These are phyloP conservation scores for Archegozetes longisetosus DNA, from an alignment of 1,140 invertebrate genomes.

Conservation along the genomic window DNA sequence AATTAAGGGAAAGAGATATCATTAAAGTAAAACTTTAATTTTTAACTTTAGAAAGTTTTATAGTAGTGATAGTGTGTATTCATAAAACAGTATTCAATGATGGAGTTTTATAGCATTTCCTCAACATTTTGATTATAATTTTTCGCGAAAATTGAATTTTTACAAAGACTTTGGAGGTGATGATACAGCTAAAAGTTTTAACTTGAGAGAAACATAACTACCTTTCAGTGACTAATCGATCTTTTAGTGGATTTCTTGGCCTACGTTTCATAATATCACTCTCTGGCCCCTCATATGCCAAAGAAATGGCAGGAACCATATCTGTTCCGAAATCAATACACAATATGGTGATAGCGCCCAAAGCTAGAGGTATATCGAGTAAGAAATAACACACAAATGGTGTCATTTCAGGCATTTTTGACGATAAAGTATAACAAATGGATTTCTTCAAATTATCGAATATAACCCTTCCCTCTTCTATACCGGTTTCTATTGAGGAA, in stretches of 20 bases:
- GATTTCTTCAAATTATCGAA: conserved; percentile 99
- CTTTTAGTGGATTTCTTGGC: conserved; percentile 62
- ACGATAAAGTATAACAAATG: conserved; percentile 96
- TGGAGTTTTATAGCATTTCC: too few relatives aligned
- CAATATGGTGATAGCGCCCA: conserved; percentile 95
- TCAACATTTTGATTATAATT: too few relatives aligned
- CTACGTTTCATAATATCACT: conserved; percentile 93
- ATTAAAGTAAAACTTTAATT: too few relatives aligned
- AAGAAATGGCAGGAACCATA: conserved; percentile 62
- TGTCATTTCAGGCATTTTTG: conserved; percentile 98
- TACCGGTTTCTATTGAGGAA: conserved; percentile 97
- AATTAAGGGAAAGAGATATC: too few relatives aligned
- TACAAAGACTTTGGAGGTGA: too few relatives aligned
- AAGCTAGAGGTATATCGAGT: conserved; percentile 84
- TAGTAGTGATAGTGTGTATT: too few relatives aligned
- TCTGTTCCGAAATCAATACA: conserved; percentile 99
- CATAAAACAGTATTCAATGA: too few relatives aligned
- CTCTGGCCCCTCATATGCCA: conserved; percentile 64
- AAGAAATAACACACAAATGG: conserved; percentile 97
- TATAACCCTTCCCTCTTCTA: conserved; percentile 91
- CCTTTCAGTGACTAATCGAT: conserved; percentile 46
- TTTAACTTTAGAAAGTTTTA: too few relatives aligned
- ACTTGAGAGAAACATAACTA: too few relatives aligned
- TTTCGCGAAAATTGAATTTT: too few relatives aligned
- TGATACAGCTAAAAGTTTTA: too few relatives aligned